A percentile compares a stretch with the other conserved stretches of the same genome.
These are phyloP conservation scores for Eulithis prunata DNA, from an alignment of 2,888 invertebrate genomes.

Conservation along the genomic window DNA sequence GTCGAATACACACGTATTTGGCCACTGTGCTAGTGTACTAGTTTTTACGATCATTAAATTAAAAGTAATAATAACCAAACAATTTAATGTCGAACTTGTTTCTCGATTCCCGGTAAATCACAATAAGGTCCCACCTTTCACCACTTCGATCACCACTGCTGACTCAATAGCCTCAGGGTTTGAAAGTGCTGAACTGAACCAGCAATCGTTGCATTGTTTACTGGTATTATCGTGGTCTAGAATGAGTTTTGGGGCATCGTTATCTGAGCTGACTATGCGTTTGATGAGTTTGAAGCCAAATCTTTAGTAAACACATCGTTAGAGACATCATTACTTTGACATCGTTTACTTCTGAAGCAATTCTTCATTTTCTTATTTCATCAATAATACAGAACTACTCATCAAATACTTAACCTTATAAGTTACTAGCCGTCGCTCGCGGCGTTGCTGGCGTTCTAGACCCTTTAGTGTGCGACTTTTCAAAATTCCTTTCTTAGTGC, in stretches of 20 bases:
- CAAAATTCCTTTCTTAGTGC: too few relatives aligned
- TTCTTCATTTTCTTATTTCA: background rate
- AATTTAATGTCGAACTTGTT: slow-evolving; percentile 17
- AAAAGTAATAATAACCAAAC: slow-evolving; percentile 3
- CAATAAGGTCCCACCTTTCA: slow-evolving; percentile 60
- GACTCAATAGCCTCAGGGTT: slow-evolving; percentile 57
- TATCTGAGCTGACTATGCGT: slow-evolving; percentile 50
- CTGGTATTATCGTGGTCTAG: slow-evolving; percentile 44
- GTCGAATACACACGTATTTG: background rate
- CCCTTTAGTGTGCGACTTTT: too few relatives aligned
- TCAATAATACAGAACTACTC: too few relatives aligned
- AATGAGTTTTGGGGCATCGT: slow-evolving; percentile 38
- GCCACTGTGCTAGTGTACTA: background rate
- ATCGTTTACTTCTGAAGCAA: background rate
- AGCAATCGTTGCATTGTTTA: slow-evolving; percentile 41
- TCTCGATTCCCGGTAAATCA: slow-evolving; percentile 46
- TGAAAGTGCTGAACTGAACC: slow-evolving; percentile 61
- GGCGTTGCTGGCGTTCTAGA: too few relatives aligned
- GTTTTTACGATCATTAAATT: slow-evolving; percentile 12
- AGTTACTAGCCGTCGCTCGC: too few relatives aligned
- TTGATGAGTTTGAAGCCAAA: slow-evolving; percentile 35
- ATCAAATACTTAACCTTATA: too few relatives aligned
- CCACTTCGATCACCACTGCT: slow-evolving; percentile 57
- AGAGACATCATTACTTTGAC: slow-evolving; percentile 14
- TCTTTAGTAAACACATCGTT: slow-evolving; percentile 25